Conservation (phyloP, 2,113 vertebrate species). For the Callopanchax toddi region DNA sequence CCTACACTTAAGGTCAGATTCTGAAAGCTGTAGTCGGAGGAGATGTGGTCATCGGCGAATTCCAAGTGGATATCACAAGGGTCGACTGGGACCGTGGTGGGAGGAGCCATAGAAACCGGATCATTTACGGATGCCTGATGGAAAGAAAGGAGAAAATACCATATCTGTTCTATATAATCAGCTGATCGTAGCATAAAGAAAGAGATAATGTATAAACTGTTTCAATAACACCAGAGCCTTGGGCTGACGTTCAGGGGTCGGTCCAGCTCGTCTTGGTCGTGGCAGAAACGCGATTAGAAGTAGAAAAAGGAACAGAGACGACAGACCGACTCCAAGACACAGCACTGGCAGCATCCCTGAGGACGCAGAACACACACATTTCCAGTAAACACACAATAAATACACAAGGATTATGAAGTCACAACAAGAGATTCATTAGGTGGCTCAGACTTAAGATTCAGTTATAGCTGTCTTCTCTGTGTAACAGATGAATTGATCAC, state of each 20-base stretch:
- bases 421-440: too few species aligned
- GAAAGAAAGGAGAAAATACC: neutral
- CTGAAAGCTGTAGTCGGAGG: slow-evolving; percentile 31
- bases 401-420: too few species aligned
- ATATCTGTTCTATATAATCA: too few species aligned
- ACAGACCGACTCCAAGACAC: slow-evolving; percentile 26
- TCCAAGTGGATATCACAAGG: slow-evolving; percentile 56
- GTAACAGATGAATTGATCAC: too few species aligned
- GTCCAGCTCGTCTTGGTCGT: slow-evolving; percentile 3
- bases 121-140: slow-evolving; percentile 23
- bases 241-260: slow-evolving; percentile 38
- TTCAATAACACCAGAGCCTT: slow-evolving; percentile 53
- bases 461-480: too few species aligned
- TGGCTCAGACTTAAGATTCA: too few species aligned
- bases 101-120: slow-evolving; percentile 22
- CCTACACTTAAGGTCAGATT: slow-evolving; percentile 4
- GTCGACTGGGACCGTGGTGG: slow-evolving; percentile 31
- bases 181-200: too few species aligned
- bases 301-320: slow-evolving; percentile 40
- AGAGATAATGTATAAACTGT: neutral
- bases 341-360: slow-evolving; percentile 44
- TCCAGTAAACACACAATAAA: neutral
- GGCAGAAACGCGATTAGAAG: slow-evolving; percentile 32
- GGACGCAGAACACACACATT: neutral
- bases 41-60: slow-evolving; percentile 31